Base-by-base conservation (phyloP, 2,888 invertebrate species). In the Himalopsyche tibetana region DNA sequence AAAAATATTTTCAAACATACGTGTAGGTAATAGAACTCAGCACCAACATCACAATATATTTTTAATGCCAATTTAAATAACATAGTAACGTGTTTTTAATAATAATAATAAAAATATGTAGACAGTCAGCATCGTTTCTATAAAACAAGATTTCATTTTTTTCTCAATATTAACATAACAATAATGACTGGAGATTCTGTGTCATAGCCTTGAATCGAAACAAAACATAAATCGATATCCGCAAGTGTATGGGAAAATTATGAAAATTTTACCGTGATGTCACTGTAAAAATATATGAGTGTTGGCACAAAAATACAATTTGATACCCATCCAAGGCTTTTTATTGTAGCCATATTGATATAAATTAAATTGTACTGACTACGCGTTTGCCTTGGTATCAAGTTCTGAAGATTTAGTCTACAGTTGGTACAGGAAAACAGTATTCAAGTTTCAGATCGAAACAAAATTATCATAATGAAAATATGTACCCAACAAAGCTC, bases 151-250 rank as follows among this genome's bases (percentile, higher is more conserved):
- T 63, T 63, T 56, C 17, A 56, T 56, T 56, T 56, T 55, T 40
- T 51, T 28, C 6, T n/a, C 8, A 11, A 63, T 63, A 63, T 63
- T 63, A 63, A n/a, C 63, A 63, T 63, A 63, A 63, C 63, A 63
- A 63, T 63, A 63, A 63, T 11, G 63, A 63, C 63, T 28, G 63
- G 28, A 63, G 63, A 63, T 63, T 63, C 63, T 63, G 63, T 63
- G 63, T 63, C 63, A 63, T 63, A 63, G 19, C 63, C 63, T 63
- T 63, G 63, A 63, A 63, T 19, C 28, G 9, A 63, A 63, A 63
- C 63, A 63, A 63, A 63, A 63, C 63, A 63, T 63, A 63, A 63
- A 63, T 63, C 63, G 28, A 63, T 63, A 63, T 63, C 63, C 63
- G 63, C 63, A 63, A 63, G 19, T 63, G 63, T 63, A 63, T 63